phyloP scores from a whole-genome alignment of 2,113 vertebrate species.

The Neogobius melanostomus region DNA sequence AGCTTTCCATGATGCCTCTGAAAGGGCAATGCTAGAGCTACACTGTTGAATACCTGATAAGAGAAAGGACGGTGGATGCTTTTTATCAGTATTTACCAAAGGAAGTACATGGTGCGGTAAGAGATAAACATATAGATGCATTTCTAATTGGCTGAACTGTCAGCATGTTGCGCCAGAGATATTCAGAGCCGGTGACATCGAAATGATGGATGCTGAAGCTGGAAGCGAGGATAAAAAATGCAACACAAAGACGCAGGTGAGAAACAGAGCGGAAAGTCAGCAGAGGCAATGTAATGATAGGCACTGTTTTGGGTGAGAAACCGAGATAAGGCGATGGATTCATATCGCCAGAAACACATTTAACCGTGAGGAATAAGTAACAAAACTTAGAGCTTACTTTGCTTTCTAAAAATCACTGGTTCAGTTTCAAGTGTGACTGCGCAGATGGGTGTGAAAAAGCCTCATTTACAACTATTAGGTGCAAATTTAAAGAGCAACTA shows the following conservation, averaged over 20 bases:
- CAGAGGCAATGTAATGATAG: slow-evolving; percentile 33
- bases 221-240: slow-evolving; percentile 49
- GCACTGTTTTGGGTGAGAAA: slow-evolving; percentile 33
- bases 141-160: slow-evolving; percentile 55
- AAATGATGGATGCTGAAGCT: slow-evolving; percentile 52
- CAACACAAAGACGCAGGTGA: slow-evolving; percentile 42
- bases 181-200: slow-evolving; percentile 15
- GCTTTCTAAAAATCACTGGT: slow-evolving; percentile 5
- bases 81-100: slow-evolving; percentile 59
- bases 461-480: neutral
- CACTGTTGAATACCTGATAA: slow-evolving; percentile 44
- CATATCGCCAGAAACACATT: slow-evolving; percentile 52
- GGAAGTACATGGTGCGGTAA: slow-evolving; percentile 48
- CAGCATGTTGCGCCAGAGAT: slow-evolving; percentile 12
- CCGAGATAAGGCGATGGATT: slow-evolving; percentile 45
- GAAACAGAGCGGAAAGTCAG: slow-evolving; percentile 21
- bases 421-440: slow-evolving; percentile 12
- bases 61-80: slow-evolving; percentile 18
- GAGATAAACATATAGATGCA: slow-evolving; percentile 69
- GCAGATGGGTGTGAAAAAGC: neutral
- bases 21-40: slow-evolving; percentile 34
- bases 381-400: neutral
- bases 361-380: slow-evolving; percentile 37
- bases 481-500: neutral
- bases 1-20: slow-evolving; percentile 25